Evolutionary conservation across 92 coral and sea anemone genomes (phyloP).

Genomic region (Isaurus tuberculatus): DNA sequence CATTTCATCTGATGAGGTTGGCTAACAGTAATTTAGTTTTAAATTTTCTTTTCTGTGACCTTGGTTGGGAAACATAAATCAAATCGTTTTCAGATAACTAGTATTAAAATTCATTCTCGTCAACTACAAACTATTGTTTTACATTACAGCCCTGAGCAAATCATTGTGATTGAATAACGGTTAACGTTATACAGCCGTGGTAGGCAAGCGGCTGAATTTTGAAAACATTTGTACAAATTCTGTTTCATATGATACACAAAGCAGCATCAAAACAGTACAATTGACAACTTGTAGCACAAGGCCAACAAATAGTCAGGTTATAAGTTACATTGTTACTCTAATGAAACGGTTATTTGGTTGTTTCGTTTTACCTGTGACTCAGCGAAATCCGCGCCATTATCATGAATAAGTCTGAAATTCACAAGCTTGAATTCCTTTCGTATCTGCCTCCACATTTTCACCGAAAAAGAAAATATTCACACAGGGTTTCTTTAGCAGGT

Average conservation of each 20-base stretch:
- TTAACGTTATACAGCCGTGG: background rate
- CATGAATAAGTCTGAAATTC: constrained; percentile 68
- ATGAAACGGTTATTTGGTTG: background rate
- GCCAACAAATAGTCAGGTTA: background rate
- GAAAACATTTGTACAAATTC: background rate
- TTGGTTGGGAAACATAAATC: background rate
- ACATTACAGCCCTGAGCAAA: constrained; percentile 9
- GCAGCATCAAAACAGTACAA: background rate
- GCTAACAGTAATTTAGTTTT: background rate
- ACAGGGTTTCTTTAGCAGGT: background rate
- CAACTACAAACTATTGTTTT: background rate
- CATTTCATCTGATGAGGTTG: background rate
- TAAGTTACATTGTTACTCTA: background rate
- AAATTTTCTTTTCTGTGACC: background rate
- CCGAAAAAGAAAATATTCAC: background rate
- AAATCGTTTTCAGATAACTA: background rate
- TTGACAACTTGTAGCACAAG: background rate
- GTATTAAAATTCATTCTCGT: too few relatives aligned
- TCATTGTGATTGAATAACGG: background rate
- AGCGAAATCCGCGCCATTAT: constrained; percentile 79
- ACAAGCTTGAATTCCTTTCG: constrained; percentile 67
- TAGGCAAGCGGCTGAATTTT: background rate
- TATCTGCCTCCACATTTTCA: constrained; percentile 38
- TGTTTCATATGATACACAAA: background rate
- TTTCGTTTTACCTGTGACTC: constrained; percentile 70